Conservation (phyloP, 2,888 invertebrate genomes). For the Epistrophe grossulariae region DNA sequence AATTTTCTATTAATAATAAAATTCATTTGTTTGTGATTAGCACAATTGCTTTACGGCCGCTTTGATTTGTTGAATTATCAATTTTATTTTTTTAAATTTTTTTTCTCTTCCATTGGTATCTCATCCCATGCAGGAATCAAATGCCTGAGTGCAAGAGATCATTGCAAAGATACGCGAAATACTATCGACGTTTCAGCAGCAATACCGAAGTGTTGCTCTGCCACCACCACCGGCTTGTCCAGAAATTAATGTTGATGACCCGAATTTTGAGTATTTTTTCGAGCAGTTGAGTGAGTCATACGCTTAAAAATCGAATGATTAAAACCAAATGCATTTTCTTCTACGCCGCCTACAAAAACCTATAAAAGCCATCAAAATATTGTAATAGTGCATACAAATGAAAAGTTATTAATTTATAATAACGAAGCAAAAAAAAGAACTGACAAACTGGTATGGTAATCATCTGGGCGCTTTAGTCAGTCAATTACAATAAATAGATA, state of each 20-base stretch:
- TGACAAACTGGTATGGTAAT: slow-evolving; percentile 41
- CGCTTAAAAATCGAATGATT: slow-evolving; percentile 63
- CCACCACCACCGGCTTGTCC: slow-evolving; percentile 79
- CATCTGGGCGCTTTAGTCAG: slow-evolving; percentile 59
- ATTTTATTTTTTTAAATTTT: slow-evolving; percentile 60
- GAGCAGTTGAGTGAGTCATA: slow-evolving; percentile 74
- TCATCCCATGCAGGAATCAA: slow-evolving; percentile 88
- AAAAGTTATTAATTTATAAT: slow-evolving; percentile 39
- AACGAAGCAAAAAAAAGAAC: slow-evolving; percentile 1
- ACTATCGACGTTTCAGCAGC: slow-evolving; percentile 88
- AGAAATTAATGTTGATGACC: slow-evolving; percentile 80
- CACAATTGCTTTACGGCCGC: slow-evolving; percentile 64
- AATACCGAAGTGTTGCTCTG: slow-evolving; percentile 85
- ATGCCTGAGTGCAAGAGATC: slow-evolving; percentile 95
- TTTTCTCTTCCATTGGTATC: slow-evolving; percentile 72
- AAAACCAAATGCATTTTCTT: slow-evolving; percentile 62
- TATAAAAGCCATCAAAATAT: slow-evolving; percentile 50
- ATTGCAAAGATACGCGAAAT: slow-evolving; percentile 92
- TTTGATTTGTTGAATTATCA: slow-evolving; percentile 64
- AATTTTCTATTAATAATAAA: neutral
- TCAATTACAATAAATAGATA: slow-evolving; percentile 53
- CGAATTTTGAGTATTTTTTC: slow-evolving; percentile 75
- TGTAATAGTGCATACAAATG: slow-evolving; percentile 42
- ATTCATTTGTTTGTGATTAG: slow-evolving; percentile 64
- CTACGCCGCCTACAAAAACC: slow-evolving; percentile 29